These are phyloP conservation scores for Poeciliopsis turneri DNA, from an alignment of 2,797 vertebrate genomes.

Conservation along the genomic window DNA sequence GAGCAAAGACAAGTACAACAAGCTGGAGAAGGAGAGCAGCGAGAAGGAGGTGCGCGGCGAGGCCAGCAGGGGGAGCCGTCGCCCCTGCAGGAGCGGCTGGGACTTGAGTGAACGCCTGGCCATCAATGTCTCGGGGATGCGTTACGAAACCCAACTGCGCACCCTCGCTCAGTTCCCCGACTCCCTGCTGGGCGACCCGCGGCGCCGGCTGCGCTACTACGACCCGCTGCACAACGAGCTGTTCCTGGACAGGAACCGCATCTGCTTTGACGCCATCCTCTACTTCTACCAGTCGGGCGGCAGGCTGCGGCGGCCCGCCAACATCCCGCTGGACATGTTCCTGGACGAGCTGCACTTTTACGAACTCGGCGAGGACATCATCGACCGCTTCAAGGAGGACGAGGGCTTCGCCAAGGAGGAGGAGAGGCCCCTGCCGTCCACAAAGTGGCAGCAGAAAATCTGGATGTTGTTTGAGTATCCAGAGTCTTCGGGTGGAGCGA, in stretches of 20 bases:
- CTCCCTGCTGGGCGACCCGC: slow-evolving; percentile 89
- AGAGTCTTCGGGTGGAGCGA: slow-evolving; percentile 88
- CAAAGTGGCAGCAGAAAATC: slow-evolving; percentile 79
- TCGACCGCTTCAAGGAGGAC: slow-evolving; percentile 88
- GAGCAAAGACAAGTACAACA: slow-evolving; percentile 70
- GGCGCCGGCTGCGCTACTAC: slow-evolving; percentile 86
- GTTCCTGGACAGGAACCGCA: slow-evolving; percentile 91
- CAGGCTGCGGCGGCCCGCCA: slow-evolving; percentile 86
- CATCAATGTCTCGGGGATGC: slow-evolving; percentile 92
- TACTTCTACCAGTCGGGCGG: slow-evolving; percentile 96
- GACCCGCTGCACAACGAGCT: slow-evolving; percentile 89
- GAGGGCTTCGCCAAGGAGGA: slow-evolving; percentile 89
- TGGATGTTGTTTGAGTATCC: slow-evolving; percentile 96
- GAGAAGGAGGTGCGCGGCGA: slow-evolving; percentile 37
- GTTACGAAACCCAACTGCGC: slow-evolving; percentile 90
- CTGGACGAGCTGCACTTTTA: slow-evolving; percentile 94
- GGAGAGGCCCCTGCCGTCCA: slow-evolving; percentile 81
- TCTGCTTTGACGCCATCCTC: slow-evolving; percentile 92
- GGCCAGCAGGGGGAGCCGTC: slow-evolving; percentile 40
- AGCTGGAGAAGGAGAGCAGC: slow-evolving; percentile 63
- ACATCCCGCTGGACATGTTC: slow-evolving; percentile 92
- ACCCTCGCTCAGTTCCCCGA: slow-evolving; percentile 91
- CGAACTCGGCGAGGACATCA: slow-evolving; percentile 86
- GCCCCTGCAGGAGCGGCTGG: slow-evolving; percentile 64
- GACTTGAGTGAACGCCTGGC: slow-evolving; percentile 83